Conservation (phyloP, 2,797 vertebrate genomes). For the Sebastolobus altivelis region DNA sequence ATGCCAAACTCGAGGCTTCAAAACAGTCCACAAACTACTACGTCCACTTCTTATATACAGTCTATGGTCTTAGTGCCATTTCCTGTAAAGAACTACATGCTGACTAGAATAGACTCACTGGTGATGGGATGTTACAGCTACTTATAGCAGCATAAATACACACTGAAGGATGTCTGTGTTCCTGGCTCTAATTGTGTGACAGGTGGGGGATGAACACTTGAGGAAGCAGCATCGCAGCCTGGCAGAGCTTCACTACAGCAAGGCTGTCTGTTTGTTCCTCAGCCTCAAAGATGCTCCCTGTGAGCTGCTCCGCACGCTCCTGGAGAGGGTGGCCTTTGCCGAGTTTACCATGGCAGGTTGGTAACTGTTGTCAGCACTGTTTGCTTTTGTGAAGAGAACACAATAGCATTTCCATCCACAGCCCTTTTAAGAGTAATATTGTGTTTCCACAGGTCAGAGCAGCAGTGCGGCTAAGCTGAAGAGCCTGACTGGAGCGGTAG, state of each 20-base stretch:
- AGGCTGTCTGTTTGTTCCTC: constrained; percentile 93
- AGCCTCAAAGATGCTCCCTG: constrained; percentile 93
- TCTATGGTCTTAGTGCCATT: not conserved
- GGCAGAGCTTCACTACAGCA: constrained; percentile 96
- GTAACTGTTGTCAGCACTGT: constrained; percentile 25
- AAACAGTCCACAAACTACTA: no score
- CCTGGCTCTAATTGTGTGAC: constrained; percentile 49
- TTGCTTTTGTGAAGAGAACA: not conserved
- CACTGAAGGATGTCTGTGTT: constrained; percentile 25
- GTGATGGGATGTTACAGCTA: not conserved
- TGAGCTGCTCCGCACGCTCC: constrained; percentile 92
- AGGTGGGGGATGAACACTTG: constrained; percentile 95
- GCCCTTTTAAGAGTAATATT: not conserved
- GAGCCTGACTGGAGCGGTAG: constrained; percentile 91
- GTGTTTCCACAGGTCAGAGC: constrained; percentile 89
- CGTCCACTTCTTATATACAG: not conserved
- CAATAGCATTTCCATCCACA: not conserved
- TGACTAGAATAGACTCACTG: not conserved
- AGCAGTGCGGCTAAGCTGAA: constrained; percentile 94
- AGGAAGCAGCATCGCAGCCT: constrained; percentile 95
- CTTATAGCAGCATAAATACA: not conserved
- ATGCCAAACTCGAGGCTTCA: no score
- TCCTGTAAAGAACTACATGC: not conserved
- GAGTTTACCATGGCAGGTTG: constrained; percentile 97
- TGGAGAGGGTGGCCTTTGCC: constrained; percentile 95